Evolutionary conservation across 1,140 invertebrate genomes (phyloP), one percentile per base, ranked within the genome.

Genomic region (Drosophila ogumai): DNA sequence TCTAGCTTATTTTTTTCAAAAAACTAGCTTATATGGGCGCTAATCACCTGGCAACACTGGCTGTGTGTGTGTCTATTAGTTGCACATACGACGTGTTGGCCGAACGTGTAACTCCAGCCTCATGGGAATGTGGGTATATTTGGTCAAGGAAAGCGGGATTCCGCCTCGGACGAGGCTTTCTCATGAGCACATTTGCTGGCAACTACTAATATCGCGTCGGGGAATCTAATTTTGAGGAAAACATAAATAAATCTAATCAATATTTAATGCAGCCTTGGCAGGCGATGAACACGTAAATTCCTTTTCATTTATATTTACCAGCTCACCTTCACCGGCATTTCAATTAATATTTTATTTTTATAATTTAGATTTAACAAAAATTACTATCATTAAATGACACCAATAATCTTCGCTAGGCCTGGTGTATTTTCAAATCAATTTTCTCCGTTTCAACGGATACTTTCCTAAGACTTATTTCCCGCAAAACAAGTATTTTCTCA

Each of bases 131-230:
- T 31, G 25, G 7, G 31, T 32, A 0, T 31, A 57, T 64, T 59
- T 50, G 56, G 50, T 66, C 67, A 72, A 77, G 57, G 69, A 72
- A 72, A 73, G 69, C 54, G 54, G 69, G 66, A 73, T 72, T 73
- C 61, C 61, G 61, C 38, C 28, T 41, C 28, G 60, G 17, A 22
- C 65, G 61, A 67, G 60, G 64, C 60, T 67, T 67, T 67, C 68
- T 36, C 68, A 59, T 34, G 13, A 19, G 65, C n/a, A 66, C 44
- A 69, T 10, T 49, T 22, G 40, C 34, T 47, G 12, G 50, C n/a
- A 22, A 47, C 25, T 28, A n/a, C 44, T 58, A 36, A 49, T 49
- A 72, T 71, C 52, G 52, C 28, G 34, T 36, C 44, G 31, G 9
- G 10, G 46, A 50, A 69, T 54, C 46, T 54, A 38, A 43, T 67